Base-by-base conservation (phyloP, 2,113 vertebrate species). In the Calyptommatus sinebrachiatus region DNA sequence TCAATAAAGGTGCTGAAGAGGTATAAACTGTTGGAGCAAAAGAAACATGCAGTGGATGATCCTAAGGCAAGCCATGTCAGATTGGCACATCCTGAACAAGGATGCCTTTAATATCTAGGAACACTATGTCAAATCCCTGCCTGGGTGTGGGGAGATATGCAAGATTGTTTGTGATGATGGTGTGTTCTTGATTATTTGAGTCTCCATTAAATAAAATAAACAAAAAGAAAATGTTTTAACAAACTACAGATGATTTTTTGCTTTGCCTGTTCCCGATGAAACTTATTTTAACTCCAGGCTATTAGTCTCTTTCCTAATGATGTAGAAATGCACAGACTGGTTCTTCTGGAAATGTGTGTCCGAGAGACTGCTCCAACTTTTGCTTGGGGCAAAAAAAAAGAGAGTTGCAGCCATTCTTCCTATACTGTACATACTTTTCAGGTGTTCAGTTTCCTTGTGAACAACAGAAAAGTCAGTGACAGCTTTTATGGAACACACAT, bases 301-400 rank as follows among this genome's bases (percentile, higher is more conserved):
- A 31, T 24, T 26, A 53, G 41, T 67, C 21, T 29, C 18, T 50
- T 67, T n/a, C 48, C 46, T 53, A 68, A 53, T 65, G 45, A 50
- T 74, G 48, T 68, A 57, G 46, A 53, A 57, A 80, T 29, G 18
- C 18, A 46, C 20, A 68, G 60, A 75, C 72, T 35, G 28, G 79
- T 81, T 81, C 8, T 74, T 74, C 72, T 69, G 53, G 72, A 81
- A 31, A 35, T 81, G 45, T 48, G 50, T 46, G 8, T 4, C 50
- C 16, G 31, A 12, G 24, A 21, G 50, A 60, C 53, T 75, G n/a
- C 45, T 67, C 62, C 29, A 66, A n/a, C 9, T 41, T 9, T 18
- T 60, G 79, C 66, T 18, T 70, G 50, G 21, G 50, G 79, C 50
- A 75, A 50, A 69, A 75, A 29, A 41, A 14, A 12, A 26, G 28